Percentiles rank a stretch among this genome's conserved stretches.
These are phyloP conservation scores for Drosophila seguyi DNA, from an alignment of 1,140 invertebrate genomes.

Conservation along the genomic window DNA sequence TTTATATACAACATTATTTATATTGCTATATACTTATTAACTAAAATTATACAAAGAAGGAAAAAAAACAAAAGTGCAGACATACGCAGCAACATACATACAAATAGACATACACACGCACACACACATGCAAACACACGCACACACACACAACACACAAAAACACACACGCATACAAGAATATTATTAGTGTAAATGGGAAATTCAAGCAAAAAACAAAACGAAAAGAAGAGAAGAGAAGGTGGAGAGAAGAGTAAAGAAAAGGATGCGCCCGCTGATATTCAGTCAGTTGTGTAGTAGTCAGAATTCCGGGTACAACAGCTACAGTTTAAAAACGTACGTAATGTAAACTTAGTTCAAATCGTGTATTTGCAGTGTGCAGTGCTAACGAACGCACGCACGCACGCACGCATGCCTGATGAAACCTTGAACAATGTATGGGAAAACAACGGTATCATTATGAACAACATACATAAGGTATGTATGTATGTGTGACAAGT, in stretches of 20 bases:
- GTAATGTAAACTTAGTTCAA: constrained; percentile 74
- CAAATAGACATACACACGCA: constrained; percentile 22
- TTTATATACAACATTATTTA: constrained; percentile 83
- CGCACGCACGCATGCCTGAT: constrained; percentile 21
- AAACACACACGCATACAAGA: constrained; percentile 61
- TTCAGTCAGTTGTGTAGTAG: constrained; percentile 66
- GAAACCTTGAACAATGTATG: constrained; percentile 50
- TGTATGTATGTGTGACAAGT: constrained; percentile 41
- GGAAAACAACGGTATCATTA: constrained; percentile 51
- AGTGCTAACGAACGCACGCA: constrained; percentile 4
- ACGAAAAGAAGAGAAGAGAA: constrained; percentile 21
- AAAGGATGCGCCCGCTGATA: constrained; percentile 63
- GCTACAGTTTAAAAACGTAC: constrained; percentile 67
- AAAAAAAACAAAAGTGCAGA: constrained; percentile 54
- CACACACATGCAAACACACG: constrained; percentile 1
- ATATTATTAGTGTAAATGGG: constrained; percentile 81
- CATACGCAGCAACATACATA: constrained; percentile 46
- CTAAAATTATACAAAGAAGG: constrained; percentile 79
- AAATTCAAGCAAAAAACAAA: constrained; percentile 60
- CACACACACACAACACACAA: constrained; percentile 16
- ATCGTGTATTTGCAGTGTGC: constrained; percentile 44
- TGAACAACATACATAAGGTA: constrained; percentile 15
- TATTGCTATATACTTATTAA: constrained; percentile 83
- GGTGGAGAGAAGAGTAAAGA: constrained; percentile 25
- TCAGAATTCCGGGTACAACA: constrained; percentile 65